phyloP scores from a whole-genome alignment of 2,113 vertebrate species.

The Astur gentilis region DNA sequence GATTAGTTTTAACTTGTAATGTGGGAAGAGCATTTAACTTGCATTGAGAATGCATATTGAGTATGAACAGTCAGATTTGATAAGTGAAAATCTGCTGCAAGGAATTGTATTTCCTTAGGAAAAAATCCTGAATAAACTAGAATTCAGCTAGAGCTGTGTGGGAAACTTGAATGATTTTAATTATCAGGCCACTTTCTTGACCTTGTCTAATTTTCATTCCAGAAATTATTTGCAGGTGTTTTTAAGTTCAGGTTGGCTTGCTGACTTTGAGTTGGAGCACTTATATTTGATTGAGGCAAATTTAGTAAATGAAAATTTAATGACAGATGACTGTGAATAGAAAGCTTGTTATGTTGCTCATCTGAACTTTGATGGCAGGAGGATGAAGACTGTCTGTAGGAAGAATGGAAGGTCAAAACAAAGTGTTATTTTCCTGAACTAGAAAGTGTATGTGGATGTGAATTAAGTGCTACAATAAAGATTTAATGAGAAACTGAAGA shows the following conservation, averaged over 20 bases:
- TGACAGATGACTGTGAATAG: not conserved
- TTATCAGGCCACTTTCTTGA: not conserved
- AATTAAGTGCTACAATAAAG: slow-evolving; percentile 17
- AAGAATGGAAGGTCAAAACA: not conserved
- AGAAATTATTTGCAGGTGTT: not conserved
- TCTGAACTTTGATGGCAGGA: not conserved
- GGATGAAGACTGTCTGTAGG: not conserved
- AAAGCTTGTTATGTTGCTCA: not conserved
- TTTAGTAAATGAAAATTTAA: not conserved
- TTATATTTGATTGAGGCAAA: not conserved
- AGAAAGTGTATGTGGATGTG: not conserved
- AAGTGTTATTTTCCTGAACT: not conserved
- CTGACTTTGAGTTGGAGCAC: not conserved
- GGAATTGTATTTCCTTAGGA: not conserved
- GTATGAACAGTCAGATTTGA: not conserved
- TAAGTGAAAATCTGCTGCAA: not conserved
- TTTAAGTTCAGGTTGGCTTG: not conserved
- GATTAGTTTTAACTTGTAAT: not conserved
- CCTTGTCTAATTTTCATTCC: not conserved
- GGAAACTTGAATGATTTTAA: not conserved
- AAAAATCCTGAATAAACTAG: not conserved
- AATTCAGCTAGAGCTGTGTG: not conserved
- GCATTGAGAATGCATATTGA: not conserved
- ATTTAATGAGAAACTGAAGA: not conserved
- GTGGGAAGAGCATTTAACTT: not conserved